Base-by-base conservation (phyloP, 2,113 vertebrate genomes). In the Scolopax mira region DNA sequence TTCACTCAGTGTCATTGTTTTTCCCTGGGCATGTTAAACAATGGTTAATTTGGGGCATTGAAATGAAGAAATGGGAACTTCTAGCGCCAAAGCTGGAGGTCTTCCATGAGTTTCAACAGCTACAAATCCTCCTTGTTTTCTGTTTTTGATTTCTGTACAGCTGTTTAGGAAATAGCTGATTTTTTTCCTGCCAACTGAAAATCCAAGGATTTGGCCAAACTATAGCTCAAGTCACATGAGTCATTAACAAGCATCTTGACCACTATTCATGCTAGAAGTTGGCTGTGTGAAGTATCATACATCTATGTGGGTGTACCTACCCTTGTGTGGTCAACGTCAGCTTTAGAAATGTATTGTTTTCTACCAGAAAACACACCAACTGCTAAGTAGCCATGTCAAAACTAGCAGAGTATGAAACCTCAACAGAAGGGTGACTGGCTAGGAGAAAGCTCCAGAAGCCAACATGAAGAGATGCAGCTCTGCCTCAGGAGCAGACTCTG, bases 131-230 rank as follows among this genome's bases (percentile, higher is more conserved):
- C 27, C 30, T 91, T 66, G 46, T 48, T 91, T 95, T 93, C 74
- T 85, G 61, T 5, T 91, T 87, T 82, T 87, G 30, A 16, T 64
- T 91, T 94, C 70, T 77, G 37, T 73, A 85, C 60, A 91, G 67
- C 74, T 80, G 71, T 77, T 82, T 73, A 85, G 88, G 60, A 93
- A 93, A 83, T 73, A 78, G 85, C 74, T 79, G 27, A 39, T 46
- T 80, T 54, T 95, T 89, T 89, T 79, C n/a, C 39, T 89, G 87
- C 87, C 85, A 95, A 77, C n/a, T 73, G 66, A 73, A 94, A 96
- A 83, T 66, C n/a, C 88, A 91, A 88, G 46, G 16, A 46, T 78
- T 88, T 88, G 71, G 46, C 67, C 51, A 80, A 61, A 66, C 42
- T 89, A 13, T 75, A 72, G 33, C 49, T 72, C 18, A 58, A 79